Percentiles rank a stretch among this genome's conserved stretches.
These are phyloP conservation scores for Scolopax mira DNA, from an alignment of 2,113 vertebrate genomes.

Conservation along the genomic window DNA sequence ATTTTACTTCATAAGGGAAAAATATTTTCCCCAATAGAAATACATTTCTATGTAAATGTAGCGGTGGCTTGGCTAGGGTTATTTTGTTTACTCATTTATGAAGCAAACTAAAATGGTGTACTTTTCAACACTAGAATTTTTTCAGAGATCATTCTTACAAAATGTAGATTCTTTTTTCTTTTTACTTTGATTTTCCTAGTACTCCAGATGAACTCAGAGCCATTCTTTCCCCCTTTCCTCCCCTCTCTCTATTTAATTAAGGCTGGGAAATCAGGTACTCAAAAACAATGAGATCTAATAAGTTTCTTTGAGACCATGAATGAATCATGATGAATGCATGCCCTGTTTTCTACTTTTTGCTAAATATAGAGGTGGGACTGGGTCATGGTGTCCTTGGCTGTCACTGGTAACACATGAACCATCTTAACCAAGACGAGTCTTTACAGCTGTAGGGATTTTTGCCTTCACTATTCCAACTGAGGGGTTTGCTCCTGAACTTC, in stretches of 20 bases:
- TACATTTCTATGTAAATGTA: no score
- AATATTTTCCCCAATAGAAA: background rate
- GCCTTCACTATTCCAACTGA: background rate
- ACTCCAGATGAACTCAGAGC: background rate
- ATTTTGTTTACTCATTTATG: background rate
- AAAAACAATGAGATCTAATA: background rate
- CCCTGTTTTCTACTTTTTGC: background rate
- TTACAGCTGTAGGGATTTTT: background rate
- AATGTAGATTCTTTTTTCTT: background rate
- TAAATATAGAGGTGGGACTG: background rate
- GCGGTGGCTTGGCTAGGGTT: background rate
- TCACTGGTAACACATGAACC: background rate
- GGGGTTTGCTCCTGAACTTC: background rate
- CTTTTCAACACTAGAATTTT: background rate
- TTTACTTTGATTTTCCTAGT: background rate
- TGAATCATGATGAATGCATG: background rate
- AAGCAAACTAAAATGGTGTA: background rate
- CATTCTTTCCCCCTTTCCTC: background rate
- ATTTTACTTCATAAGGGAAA: background rate
- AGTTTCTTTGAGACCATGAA: background rate
- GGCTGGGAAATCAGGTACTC: background rate
- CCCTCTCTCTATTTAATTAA: background rate
- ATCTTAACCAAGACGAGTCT: background rate
- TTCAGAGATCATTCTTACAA: background rate
- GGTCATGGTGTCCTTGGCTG: background rate